A percentile compares a stretch with the other conserved stretches of the same genome.
phyloP scores from a whole-genome alignment of 2,113 vertebrate genomes.

The Corythaeola cristata region DNA sequence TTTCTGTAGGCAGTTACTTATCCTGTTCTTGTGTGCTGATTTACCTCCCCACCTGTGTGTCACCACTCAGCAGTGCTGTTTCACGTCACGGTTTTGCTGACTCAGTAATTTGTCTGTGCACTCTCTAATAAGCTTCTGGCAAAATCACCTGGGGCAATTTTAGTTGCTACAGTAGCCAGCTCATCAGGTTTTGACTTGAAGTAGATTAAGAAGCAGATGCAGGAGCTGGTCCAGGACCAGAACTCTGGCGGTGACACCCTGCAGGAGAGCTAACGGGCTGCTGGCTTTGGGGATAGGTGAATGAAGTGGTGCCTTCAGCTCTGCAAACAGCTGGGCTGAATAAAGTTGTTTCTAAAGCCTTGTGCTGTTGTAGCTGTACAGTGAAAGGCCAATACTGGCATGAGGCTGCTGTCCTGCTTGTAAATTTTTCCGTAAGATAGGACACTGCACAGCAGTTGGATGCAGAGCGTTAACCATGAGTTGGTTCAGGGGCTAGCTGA shows the following conservation, averaged over 20 bases:
- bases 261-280: neutral
- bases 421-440: neutral
- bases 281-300: neutral
- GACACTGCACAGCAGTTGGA: neutral
- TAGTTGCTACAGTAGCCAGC: neutral
- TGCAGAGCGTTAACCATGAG: neutral
- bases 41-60: neutral
- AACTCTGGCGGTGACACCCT: neutral
- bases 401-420: neutral
- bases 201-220: constrained; percentile 18
- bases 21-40: neutral
- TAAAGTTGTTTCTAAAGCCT: neutral
- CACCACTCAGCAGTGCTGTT: neutral
- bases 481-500: neutral
- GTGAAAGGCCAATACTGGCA: neutral
- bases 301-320: neutral
- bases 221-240: constrained; percentile 28
- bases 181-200: neutral
- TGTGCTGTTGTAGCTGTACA: neutral
- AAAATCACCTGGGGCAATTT: constrained; percentile 1
- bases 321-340: neutral
- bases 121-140: neutral
- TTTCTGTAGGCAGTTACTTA: neutral
- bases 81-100: neutral
- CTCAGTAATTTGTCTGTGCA: neutral